Base-by-base conservation (phyloP, 2,113 vertebrate genomes). In the Zosterops borbonicus region DNA sequence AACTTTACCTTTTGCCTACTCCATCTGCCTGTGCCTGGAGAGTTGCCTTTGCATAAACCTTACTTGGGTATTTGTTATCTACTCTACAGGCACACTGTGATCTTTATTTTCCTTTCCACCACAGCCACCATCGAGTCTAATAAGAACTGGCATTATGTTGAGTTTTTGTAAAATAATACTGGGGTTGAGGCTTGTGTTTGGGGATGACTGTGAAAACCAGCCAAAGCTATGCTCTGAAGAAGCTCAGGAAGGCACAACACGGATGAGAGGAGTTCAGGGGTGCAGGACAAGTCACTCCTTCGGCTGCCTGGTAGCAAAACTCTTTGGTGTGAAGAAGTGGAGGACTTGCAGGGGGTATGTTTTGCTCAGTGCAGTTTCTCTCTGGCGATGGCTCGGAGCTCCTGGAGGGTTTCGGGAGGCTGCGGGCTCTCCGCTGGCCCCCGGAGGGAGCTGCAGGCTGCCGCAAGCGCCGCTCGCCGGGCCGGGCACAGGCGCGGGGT, bases 361-460 rank as follows among this genome's bases (percentile, higher is more conserved):
- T 86, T 88, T 31, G 6, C 87, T 31, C 28, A 3, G 80, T 12
- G 76, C 9, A 58, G 14, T 47, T 83, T 83, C 33, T 80, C 14
- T 5, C 59, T 42, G 91, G 44, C 9, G 37, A 21, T 27, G 53
- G 46, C 49, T 83, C 29, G 20, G 31, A 39, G 82, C 59, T 74
- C 20, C 73, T n/a, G 3, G 33, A 39, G 59, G 60, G 22, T 88
- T 74, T 52, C 2, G 18, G 14, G 42, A 59, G 64, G 71, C 74
- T 93, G 80, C 27, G 80, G 74, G 58, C 70, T 93, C 63, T 53
- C 14, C 14, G 20, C 71, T 73, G 92, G 23, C 89, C 96, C 94
- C 47, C 90, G 96, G 97, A 92, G 95, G 97, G 96, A 96, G 95
- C 97, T 97, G 80, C 55, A 69, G 93, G 77, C 96, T 94, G 83